A percentile compares a stretch with the other conserved stretches of the same genome.
phyloP scores from a whole-genome alignment of 2,888 invertebrate genomes.

The Dorcus parallelipipedus region DNA sequence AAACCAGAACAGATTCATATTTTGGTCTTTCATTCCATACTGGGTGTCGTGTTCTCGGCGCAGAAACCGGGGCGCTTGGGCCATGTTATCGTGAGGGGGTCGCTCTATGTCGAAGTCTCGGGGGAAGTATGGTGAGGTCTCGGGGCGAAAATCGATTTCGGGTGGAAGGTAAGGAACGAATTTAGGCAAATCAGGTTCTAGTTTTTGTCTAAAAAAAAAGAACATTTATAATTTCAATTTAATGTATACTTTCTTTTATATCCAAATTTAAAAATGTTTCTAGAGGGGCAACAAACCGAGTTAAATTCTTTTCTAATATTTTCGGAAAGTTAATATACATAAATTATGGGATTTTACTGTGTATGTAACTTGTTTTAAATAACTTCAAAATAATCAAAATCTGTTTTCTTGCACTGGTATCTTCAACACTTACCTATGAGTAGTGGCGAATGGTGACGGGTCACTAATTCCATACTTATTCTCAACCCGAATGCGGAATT shows the following conservation, averaged over 20 bases:
- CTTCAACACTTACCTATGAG: constrained; percentile 54
- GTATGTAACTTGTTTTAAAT: neutral
- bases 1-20: constrained; percentile 87
- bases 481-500: constrained; percentile 92
- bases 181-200: constrained; percentile 76
- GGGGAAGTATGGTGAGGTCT: constrained; percentile 83
- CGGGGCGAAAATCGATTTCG: constrained; percentile 79
- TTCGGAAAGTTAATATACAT: too few species aligned
- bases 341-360: too few species aligned
- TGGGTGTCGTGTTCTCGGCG: constrained; percentile 82
- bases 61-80: constrained; percentile 82
- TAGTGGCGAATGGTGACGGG: constrained; percentile 87
- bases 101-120: constrained; percentile 89
- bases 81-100: constrained; percentile 80
- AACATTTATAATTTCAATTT: too few species aligned
- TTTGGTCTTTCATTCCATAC: constrained; percentile 90
- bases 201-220: constrained; percentile 56
- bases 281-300: too few species aligned
- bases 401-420: too few species aligned
- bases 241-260: too few species aligned
- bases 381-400: too few species aligned
- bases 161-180: constrained; percentile 77
- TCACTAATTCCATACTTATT: constrained; percentile 96
- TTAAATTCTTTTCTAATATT: too few species aligned
- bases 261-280: too few species aligned